phyloP scores from a whole-genome alignment of 2,113 vertebrate species.

The Anseranas semipalmata region DNA sequence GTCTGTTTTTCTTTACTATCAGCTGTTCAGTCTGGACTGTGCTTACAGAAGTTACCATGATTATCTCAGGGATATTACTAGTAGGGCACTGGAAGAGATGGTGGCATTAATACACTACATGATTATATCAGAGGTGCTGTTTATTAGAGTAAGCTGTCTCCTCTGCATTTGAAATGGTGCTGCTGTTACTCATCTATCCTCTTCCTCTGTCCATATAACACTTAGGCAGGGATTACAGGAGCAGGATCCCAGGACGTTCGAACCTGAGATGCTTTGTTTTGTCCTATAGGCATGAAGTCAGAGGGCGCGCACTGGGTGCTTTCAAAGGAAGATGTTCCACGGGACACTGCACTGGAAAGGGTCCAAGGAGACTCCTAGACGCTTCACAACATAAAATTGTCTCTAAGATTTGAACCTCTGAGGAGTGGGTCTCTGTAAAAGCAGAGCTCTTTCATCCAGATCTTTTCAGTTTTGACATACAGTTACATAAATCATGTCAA shows the following conservation, averaged over 20 bases:
- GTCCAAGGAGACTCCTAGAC: background rate
- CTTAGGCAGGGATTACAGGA: background rate
- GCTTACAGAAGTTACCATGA: background rate
- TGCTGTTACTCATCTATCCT: background rate
- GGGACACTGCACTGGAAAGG: background rate
- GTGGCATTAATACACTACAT: background rate
- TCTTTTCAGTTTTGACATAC: conserved; percentile 10
- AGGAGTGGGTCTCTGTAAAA: background rate
- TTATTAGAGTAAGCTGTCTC: background rate
- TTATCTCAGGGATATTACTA: background rate
- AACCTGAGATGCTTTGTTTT: background rate
- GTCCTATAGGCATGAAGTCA: background rate
- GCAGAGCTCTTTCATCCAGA: background rate
- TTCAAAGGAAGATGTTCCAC: background rate
- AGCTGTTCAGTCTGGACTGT: background rate
- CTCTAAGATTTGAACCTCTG: background rate
- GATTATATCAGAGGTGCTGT: background rate
- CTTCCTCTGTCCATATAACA: background rate
- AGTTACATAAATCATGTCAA: background rate
- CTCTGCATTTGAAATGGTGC: background rate
- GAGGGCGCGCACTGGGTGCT: background rate
- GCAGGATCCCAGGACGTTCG: background rate
- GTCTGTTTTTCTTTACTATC: background rate
- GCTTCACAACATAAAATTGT: background rate
- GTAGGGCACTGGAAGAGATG: background rate